phyloP scores from a whole-genome alignment of 2,888 invertebrate species.

The Cryptus viduatorius region DNA sequence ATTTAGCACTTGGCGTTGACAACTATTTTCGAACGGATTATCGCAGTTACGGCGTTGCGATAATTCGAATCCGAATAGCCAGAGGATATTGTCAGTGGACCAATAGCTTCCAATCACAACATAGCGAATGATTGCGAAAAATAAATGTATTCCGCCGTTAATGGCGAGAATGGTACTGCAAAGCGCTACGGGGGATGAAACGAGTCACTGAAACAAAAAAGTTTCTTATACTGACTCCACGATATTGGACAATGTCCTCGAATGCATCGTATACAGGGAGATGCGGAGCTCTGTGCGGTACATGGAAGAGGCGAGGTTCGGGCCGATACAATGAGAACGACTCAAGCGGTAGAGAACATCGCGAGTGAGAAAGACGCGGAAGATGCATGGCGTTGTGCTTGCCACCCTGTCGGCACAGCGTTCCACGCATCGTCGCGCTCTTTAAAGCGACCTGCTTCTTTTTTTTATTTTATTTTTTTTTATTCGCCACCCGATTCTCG shows the following conservation, averaged over 20 bases:
- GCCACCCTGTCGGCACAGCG: slow-evolving; percentile 67
- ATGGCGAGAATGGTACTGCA: background rate
- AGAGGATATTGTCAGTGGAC: too few species aligned
- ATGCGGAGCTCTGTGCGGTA: slow-evolving; percentile 75
- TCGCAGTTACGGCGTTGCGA: background rate
- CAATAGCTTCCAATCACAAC: background rate
- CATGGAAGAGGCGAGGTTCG: slow-evolving; percentile 70
- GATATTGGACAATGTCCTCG: slow-evolving; percentile 64
- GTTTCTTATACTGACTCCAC: background rate
- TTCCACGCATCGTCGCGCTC: slow-evolving; percentile 83
- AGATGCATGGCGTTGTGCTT: slow-evolving; percentile 38
- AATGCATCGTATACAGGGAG: slow-evolving; percentile 80
- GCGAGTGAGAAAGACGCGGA: slow-evolving; percentile 24
- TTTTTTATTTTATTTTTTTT: slow-evolving; percentile 67
- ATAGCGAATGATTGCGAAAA: slow-evolving; percentile 9
- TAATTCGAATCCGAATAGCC: too few species aligned
- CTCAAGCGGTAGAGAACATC: slow-evolving; percentile 18
- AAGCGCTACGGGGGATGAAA: background rate
- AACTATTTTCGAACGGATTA: background rate
- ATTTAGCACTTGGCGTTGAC: slow-evolving; percentile 3
- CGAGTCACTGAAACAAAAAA: background rate
- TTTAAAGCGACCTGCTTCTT: slow-evolving; percentile 83
- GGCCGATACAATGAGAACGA: slow-evolving; percentile 76
- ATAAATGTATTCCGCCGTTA: background rate
- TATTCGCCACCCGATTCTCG: slow-evolving; percentile 70